These are phyloP conservation scores for Rhagologus leucostigma DNA, from an alignment of 2,113 vertebrate species.

Conservation along the genomic window DNA sequence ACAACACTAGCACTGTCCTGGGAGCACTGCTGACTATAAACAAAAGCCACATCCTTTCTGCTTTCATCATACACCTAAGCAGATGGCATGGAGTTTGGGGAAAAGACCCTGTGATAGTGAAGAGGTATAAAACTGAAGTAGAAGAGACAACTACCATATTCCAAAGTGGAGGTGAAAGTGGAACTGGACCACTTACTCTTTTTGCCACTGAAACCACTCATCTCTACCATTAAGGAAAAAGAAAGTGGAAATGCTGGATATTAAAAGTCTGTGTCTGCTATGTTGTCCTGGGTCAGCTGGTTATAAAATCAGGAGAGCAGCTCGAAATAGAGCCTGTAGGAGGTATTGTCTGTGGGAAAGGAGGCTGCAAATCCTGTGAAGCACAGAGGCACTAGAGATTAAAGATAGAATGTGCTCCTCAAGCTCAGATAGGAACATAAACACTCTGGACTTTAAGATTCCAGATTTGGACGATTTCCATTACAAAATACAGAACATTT, in stretches of 20 bases:
- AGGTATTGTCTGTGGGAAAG: not conserved
- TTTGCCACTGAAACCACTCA: slow-evolving; percentile 20
- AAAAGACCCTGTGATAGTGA: not conserved
- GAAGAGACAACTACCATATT: not conserved
- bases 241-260: not conserved
- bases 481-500: not conserved
- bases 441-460: not conserved
- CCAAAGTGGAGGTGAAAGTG: not conserved
- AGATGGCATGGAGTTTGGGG: not conserved
- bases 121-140: not conserved
- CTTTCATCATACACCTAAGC: not conserved
- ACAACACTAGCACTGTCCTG: not conserved
- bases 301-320: not conserved
- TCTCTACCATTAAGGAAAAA: not conserved
- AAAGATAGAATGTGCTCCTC: not conserved
- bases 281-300: not conserved
- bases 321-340: not conserved
- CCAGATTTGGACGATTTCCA: not conserved
- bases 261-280: not conserved
- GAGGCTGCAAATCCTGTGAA: not conserved
- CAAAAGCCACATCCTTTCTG: not conserved
- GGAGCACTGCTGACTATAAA: not conserved
- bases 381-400: not conserved
- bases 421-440: not conserved
- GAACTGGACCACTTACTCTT: not conserved